Conservation (phyloP, 2,888 invertebrate genomes). For the Bhutanitis thaidina region DNA sequence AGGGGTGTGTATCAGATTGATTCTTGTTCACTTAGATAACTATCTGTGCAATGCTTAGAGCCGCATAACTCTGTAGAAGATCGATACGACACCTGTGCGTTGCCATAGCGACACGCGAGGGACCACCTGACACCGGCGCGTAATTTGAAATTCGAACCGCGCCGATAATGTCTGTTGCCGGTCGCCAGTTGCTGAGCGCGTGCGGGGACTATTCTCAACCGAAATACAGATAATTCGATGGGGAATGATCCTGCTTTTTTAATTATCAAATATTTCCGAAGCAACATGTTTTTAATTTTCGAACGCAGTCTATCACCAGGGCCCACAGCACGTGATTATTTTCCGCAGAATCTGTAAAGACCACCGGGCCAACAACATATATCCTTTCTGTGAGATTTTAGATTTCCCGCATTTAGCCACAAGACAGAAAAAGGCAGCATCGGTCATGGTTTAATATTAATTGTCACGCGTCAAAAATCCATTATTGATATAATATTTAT, state of each 20-base stretch:
- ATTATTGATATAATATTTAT: too few species aligned
- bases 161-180: slow-evolving; percentile 70
- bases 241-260: slow-evolving; percentile 2
- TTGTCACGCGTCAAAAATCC: too few species aligned
- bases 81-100: slow-evolving; percentile 76
- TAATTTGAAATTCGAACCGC: slow-evolving; percentile 77
- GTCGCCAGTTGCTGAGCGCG: slow-evolving; percentile 40
- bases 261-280: background rate
- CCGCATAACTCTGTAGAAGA: slow-evolving; percentile 43
- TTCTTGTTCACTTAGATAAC: background rate
- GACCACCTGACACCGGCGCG: slow-evolving; percentile 73
- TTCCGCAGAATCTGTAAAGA: too few species aligned
- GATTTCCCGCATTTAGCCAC: too few species aligned
- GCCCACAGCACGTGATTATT: too few species aligned
- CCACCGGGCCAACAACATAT: too few species aligned
- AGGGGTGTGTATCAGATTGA: too few species aligned
- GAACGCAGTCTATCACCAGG: too few species aligned
- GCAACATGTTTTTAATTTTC: background rate
- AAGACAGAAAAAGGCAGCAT: too few species aligned
- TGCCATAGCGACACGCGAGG: slow-evolving; percentile 68
- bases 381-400: too few species aligned
- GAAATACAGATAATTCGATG: slow-evolving; percentile 21
- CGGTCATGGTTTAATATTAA: too few species aligned
- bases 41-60: slow-evolving; percentile 15
- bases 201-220: slow-evolving; percentile 40